These are phyloP conservation scores for Polietes domitor DNA, from an alignment of 2,888 invertebrate genomes.

Conservation along the genomic window DNA sequence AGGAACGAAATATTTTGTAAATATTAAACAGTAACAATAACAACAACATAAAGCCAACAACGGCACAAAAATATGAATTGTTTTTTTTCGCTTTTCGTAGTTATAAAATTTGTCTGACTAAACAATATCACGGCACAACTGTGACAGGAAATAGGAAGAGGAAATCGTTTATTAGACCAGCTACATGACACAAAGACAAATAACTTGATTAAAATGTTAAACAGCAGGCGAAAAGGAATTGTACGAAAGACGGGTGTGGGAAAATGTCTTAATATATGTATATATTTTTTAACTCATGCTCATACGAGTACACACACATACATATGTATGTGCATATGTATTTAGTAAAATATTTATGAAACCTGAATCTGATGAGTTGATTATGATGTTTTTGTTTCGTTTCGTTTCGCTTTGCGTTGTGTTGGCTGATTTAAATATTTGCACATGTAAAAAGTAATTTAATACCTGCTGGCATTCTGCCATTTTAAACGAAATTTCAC, in stretches of 20 bases:
- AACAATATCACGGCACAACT: conserved; percentile 47
- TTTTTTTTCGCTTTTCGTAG: background rate
- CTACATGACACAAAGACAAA: conserved; percentile 51
- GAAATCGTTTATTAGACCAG: conserved; percentile 50
- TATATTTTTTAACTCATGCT: no score
- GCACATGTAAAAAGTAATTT: conserved; percentile 42
- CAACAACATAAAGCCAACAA: no score
- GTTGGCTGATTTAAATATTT: conserved; percentile 24
- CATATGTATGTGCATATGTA: background rate
- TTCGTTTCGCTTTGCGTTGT: background rate
- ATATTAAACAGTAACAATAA: no score
- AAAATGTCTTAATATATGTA: no score
- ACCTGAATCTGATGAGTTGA: background rate
- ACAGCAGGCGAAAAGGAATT: conserved; percentile 30
- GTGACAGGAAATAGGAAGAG: conserved; percentile 58
- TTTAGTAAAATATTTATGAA: background rate
- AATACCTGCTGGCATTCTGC: conserved; percentile 55
- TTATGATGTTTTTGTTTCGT: background rate
- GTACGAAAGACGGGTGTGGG: background rate
- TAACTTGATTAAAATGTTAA: conserved; percentile 57
- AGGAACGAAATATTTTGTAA: no score
- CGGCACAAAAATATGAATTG: no score
- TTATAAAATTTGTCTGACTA: conserved; percentile 54
- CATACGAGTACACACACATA: no score
- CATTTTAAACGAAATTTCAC: background rate